Conservation (phyloP, 2,797 vertebrate species). For the Myioborus miniatus region DNA sequence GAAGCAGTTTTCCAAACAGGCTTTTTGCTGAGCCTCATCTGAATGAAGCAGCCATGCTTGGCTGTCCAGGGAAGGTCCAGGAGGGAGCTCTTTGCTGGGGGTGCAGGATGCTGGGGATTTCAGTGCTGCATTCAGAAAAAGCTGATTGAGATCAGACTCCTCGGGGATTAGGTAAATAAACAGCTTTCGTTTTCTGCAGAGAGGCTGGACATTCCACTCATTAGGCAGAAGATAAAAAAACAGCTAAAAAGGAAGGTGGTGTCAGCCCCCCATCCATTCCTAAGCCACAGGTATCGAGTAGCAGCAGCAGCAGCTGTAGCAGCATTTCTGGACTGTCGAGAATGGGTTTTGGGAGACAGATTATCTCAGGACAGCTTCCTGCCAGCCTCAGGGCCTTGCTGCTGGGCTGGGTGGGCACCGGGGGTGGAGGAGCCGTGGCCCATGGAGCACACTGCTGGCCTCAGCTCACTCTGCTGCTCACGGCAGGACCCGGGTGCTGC, state of each 20-base stretch:
- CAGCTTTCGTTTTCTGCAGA: not conserved
- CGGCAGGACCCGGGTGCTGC: rapidly evolving
- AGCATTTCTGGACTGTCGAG: not conserved
- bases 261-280: not conserved
- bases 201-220: not conserved
- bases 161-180: not conserved
- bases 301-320: not conserved
- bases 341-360: not conserved
- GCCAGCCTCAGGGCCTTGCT: not conserved
- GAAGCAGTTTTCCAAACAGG: not conserved
- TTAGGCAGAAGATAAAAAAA: not conserved
- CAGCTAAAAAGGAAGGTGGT: not conserved
- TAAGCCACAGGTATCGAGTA: not conserved
- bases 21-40: not conserved
- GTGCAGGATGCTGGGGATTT: not conserved
- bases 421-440: rapidly evolving
- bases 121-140: not conserved
- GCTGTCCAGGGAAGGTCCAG: not conserved
- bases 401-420: rapidly evolving
- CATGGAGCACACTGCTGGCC: not conserved
- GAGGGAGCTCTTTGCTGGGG: not conserved
- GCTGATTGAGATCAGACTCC: not conserved
- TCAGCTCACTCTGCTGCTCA: rapidly evolving
- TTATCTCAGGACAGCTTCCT: not conserved
- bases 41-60: not conserved